These are phyloP conservation scores for Halichoerus grypus DNA, from an alignment of 2,113 vertebrate genomes.

Conservation along the genomic window DNA sequence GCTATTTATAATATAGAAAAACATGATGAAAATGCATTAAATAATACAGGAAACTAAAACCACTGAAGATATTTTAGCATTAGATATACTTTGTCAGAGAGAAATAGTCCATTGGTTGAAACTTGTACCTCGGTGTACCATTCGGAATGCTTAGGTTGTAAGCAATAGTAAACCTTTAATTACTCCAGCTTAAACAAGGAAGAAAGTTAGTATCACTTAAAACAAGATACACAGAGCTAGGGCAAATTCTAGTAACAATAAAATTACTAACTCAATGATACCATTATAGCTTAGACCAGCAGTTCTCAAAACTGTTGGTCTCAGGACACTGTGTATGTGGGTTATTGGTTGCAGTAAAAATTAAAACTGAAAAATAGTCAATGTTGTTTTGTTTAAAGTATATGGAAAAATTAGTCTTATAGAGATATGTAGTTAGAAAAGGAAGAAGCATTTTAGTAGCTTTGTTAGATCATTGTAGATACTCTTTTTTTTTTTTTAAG, in stretches of 20 bases:
- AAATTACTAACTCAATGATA: neutral
- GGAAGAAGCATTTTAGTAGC: neutral
- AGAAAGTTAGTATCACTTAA: neutral
- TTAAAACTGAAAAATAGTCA: neutral
- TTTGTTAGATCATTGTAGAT: neutral
- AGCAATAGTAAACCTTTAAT: neutral
- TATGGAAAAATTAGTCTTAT: neutral
- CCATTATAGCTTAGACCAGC: neutral
- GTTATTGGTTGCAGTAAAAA: neutral
- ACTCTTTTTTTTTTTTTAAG: neutral
- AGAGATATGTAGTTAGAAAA: neutral
- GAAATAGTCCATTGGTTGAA: neutral
- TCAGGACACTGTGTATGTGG: neutral
- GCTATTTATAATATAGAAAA: neutral
- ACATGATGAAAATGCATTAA: slow-evolving; percentile 1
- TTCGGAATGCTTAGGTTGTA: neutral
- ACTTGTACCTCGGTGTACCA: neutral
- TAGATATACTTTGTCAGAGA: neutral
- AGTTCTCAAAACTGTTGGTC: neutral
- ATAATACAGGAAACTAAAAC: neutral
- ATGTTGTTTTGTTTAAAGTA: neutral
- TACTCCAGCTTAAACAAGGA: neutral
- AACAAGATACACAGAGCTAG: neutral
- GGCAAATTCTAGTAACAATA: neutral
- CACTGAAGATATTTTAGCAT: slow-evolving; percentile 8